Conservation (phyloP, 2,888 invertebrate genomes). For the Dromius quadrimaculatus region DNA sequence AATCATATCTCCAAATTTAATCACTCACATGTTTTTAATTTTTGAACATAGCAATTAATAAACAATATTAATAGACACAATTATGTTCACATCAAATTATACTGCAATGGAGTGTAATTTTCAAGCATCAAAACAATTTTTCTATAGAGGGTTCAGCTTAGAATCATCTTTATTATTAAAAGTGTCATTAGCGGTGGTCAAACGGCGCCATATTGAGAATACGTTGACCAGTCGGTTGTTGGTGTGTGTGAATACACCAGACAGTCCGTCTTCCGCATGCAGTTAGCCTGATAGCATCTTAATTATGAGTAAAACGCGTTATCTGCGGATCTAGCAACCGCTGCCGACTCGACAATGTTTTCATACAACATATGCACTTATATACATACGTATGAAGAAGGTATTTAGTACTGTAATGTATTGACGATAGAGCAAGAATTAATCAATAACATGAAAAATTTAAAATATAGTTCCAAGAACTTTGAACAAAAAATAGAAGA, state of each 20-base stretch:
- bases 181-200: constrained; percentile 41
- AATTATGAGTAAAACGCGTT: constrained; percentile 68
- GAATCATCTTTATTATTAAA: constrained; percentile 40
- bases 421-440: too few relatives aligned
- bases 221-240: constrained; percentile 31
- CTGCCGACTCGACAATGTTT: constrained; percentile 41
- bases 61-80: too few relatives aligned
- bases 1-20: too few relatives aligned
- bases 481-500: too few relatives aligned
- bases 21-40: too few relatives aligned
- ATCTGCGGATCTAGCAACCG: constrained; percentile 59
- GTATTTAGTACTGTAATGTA: too few relatives aligned
- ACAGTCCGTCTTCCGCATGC: constrained; percentile 51
- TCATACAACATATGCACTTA: constrained; percentile 21
- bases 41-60: too few relatives aligned
- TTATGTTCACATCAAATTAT: too few relatives aligned
- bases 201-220: constrained; percentile 48
- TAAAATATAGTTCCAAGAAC: too few relatives aligned
- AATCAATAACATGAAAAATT: too few relatives aligned
- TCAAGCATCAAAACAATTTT: too few relatives aligned
- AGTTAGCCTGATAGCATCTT: constrained; percentile 63
- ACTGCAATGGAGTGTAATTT: constrained; percentile 3
- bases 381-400: not conserved
- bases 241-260: constrained; percentile 38
- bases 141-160: too few relatives aligned